A percentile compares a stretch with the other conserved stretches of the same genome.
These are phyloP conservation scores for Apis mellifera DNA, from an alignment of 1,140 invertebrate species.

Conservation along the genomic window Amel_HAv3.1 CM009945.2:4538001-4538500, in stretches of 20 bases:
- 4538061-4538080: constrained; percentile 48
- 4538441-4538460: too few relatives aligned
- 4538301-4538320: constrained; percentile 87
- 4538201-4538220: constrained; percentile 83
- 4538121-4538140: constrained; percentile 81
- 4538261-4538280: constrained; percentile 76
- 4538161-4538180: constrained; percentile 73
- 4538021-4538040: too few relatives aligned
- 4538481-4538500: background rate
- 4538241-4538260: constrained; percentile 82
- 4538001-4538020: too few relatives aligned
- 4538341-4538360: constrained; percentile 70
- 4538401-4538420: accelerated
- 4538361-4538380: constrained; percentile 26
- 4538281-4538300: constrained; percentile 80
- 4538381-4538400: background rate
- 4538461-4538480: too few relatives aligned
- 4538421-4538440: background rate
- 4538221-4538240: constrained; percentile 87
- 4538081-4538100: constrained; percentile 83
- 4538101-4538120: constrained; percentile 75
- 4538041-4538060: too few relatives aligned
- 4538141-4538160: constrained; percentile 71
- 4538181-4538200: constrained; percentile 83
- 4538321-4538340: constrained; percentile 82